Conservation (phyloP, 2,797 vertebrate species). For the Nannoperca australis region DNA sequence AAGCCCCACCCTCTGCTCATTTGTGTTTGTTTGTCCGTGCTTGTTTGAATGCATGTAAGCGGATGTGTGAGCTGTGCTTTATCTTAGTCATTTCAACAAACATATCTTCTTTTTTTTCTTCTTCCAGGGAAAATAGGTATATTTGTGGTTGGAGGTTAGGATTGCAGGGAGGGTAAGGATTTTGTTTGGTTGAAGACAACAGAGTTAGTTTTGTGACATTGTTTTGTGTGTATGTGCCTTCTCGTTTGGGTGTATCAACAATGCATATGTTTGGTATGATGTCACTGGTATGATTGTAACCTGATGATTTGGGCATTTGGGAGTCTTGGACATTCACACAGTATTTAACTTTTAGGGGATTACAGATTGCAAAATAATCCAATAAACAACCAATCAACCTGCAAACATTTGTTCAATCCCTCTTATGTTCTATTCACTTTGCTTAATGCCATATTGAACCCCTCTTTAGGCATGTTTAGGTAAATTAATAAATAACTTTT, state of each 20-base stretch:
- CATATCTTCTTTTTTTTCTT: background rate
- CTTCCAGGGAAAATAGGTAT: background rate
- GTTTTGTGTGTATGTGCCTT: background rate
- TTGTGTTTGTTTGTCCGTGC: slow-evolving; percentile 28
- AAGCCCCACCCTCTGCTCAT: slow-evolving; percentile 64
- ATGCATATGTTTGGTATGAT: slow-evolving; percentile 25
- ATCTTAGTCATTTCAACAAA: slow-evolving; percentile 6
- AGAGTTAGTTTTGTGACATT: background rate
- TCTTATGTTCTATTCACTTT: background rate
- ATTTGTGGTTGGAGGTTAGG: background rate
- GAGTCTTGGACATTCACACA: background rate
- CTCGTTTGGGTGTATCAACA: slow-evolving; percentile 22
- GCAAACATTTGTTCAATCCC: background rate
- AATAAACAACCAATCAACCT: background rate
- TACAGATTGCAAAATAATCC: slow-evolving; percentile 8
- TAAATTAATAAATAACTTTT: background rate
- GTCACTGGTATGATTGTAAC: slow-evolving; percentile 14
- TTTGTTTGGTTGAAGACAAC: slow-evolving; percentile 12
- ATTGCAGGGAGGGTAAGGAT: background rate
- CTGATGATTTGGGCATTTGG: slow-evolving; percentile 4
- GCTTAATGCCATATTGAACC: background rate
- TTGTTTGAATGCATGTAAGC: background rate
- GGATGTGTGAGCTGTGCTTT: background rate
- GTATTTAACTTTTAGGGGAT: background rate
- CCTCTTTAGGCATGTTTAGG: background rate